Percentiles rank a stretch among this genome's conserved stretches.
phyloP scores from a whole-genome alignment of 1,140 invertebrate genomes.

The Neuroterus valhalla region DNA sequence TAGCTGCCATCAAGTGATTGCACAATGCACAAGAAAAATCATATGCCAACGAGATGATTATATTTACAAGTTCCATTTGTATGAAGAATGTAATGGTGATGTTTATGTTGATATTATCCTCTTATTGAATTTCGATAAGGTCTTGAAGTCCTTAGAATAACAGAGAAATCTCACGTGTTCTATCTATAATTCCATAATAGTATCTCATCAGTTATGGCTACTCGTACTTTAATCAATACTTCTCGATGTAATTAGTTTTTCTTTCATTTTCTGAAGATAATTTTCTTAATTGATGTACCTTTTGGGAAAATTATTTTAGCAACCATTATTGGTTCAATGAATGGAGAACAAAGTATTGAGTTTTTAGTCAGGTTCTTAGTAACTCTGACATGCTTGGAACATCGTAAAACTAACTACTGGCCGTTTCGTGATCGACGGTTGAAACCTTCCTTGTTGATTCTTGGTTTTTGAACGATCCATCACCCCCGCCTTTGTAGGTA shows the following conservation, averaged over 20 bases:
- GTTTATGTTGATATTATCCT: not conserved
- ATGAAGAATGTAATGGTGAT: not conserved
- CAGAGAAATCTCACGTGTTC: no score
- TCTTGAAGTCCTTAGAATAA: no score
- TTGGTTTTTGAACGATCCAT: constrained; percentile 28
- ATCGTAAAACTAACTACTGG: constrained; percentile 28
- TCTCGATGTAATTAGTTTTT: no score
- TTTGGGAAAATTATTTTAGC: not conserved
- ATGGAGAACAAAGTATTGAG: constrained; percentile 20
- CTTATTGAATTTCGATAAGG: no score
- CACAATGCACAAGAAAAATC: not conserved
- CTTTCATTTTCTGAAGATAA: no score
- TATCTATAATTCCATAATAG: no score
- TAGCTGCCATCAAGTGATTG: constrained; percentile 16
- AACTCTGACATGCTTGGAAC: constrained; percentile 25
- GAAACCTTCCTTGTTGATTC: constrained; percentile 17
- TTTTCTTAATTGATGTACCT: no score
- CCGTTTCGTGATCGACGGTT: constrained; percentile 27
- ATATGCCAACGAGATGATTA: not conserved
- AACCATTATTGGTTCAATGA: not conserved
- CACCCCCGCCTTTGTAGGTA: not conserved
- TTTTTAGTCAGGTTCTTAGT: constrained; percentile 5
- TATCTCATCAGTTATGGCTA: no score
- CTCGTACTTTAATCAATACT: no score
- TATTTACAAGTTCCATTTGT: constrained; percentile 20